Evolutionary conservation across 2,888 invertebrate species (phyloP).

Genomic region (Trissonchulus latispiculum): DNA sequence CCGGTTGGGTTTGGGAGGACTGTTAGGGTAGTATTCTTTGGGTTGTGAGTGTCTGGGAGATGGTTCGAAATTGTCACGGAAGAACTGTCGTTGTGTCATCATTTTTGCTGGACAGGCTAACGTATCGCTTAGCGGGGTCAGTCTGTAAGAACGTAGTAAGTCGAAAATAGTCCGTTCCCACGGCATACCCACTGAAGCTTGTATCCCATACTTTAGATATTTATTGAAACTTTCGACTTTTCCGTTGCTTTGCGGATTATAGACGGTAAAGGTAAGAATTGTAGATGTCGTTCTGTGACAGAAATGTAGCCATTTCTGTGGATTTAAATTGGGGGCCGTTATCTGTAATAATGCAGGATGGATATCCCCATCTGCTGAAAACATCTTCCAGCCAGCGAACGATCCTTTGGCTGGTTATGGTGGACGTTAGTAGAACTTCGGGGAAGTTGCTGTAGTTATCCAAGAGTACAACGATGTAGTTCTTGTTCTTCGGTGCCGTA

Average conservation of each 20-base stretch:
- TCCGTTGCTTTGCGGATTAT: background rate
- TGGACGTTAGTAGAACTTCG: background rate
- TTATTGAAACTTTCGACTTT: background rate
- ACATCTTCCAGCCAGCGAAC: background rate
- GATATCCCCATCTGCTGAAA: background rate
- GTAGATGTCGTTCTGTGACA: background rate
- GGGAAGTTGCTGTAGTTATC: background rate
- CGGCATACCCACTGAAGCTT: background rate
- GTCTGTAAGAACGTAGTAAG: background rate
- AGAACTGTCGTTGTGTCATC: too few relatives aligned
- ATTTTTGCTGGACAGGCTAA: too few relatives aligned
- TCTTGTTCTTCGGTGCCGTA: background rate
- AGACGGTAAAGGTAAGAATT: background rate
- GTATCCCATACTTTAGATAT: background rate
- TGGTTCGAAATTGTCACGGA: too few relatives aligned
- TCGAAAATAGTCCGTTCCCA: background rate
- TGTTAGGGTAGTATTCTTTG: too few relatives aligned
- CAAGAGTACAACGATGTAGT: background rate
- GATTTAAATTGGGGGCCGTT: slow-evolving; percentile 9
- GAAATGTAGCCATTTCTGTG: background rate
- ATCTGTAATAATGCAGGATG: background rate
- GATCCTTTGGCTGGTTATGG: background rate
- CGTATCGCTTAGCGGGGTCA: too few relatives aligned
- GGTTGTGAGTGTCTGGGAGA: too few relatives aligned
- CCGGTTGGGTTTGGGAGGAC: too few relatives aligned